Evolutionary conservation across 2,888 invertebrate genomes (phyloP), one percentile per base, ranked within the genome.

Genomic region (Dynastes grantii): DNA sequence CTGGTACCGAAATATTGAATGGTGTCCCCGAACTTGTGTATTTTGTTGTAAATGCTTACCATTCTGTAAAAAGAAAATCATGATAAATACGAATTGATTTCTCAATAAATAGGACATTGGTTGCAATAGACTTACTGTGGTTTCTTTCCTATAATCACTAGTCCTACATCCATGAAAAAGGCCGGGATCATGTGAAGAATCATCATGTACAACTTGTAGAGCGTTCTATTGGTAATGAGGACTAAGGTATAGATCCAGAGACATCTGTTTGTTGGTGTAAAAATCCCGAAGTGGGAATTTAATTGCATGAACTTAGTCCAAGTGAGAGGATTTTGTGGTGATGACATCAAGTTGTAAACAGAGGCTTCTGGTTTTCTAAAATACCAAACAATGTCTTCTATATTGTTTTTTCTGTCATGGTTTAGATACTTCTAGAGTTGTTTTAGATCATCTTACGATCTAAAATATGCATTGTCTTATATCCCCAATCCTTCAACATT

Each of bases 1-100:
- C 92, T 89, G 13, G 92, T 92, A 77, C 93, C 92, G 89, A 98
- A 98, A 87, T 95, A 96, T 0, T 93, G 90, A 37, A 97, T 87
- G 0, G 94, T 92, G 2, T 92, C 91, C 4, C 94, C 91, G 81
- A 96, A 94, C 87, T 94, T 94, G 87, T 96, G 94, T 68, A 97
- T 92, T 87, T 95, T 96, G 80, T 90, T 91, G 87, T 97, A 97
- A 70, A 95, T 91, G 83, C 93, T 93, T 81, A 95, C 89, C 91
- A 97, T 92, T 95, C 97, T 90, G 63, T 84, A 85, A 85, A 61
- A 29, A 29, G 2, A 29, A 51, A 13, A 13, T 51, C 51, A 13
- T 13, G 51, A 9, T 3, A 5, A 6, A 13, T 32, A 32, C 32
- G 32, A 32, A 32, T 4, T 4, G 32, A 37, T 45, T 45, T 1